Percentiles rank a stretch among this genome's conserved stretches.
phyloP scores from a whole-genome alignment of 2,888 invertebrate genomes.

The Crocallis elinguaria region DNA sequence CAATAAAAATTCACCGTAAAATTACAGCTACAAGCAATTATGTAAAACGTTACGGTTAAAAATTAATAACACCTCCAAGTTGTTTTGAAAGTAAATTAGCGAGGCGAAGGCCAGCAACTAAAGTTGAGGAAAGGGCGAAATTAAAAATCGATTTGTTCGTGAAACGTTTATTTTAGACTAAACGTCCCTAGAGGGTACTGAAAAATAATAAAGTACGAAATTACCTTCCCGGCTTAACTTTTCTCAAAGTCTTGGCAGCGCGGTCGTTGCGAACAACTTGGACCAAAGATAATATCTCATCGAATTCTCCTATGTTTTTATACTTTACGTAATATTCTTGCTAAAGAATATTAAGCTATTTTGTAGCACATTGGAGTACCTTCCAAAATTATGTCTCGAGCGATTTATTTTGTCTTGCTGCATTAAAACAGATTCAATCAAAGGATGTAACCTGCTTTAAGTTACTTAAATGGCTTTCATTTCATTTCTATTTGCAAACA shows the following conservation, averaged over 20 bases:
- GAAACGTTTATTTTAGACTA: slow-evolving; percentile 59
- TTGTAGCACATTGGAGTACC: slow-evolving; percentile 30
- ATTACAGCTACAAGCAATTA: slow-evolving; percentile 12
- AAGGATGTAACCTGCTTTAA: slow-evolving; percentile 8
- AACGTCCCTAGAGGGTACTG: slow-evolving; percentile 51
- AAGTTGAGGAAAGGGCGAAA: slow-evolving; percentile 36
- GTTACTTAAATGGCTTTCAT: slow-evolving; percentile 24
- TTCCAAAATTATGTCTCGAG: slow-evolving; percentile 10
- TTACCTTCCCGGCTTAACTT: slow-evolving; percentile 63
- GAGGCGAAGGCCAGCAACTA: slow-evolving; percentile 25
- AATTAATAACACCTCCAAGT: slow-evolving; percentile 24
- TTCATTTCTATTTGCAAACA: slow-evolving; percentile 26
- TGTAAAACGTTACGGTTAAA: slow-evolving; percentile 14
- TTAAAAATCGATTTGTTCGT: slow-evolving; percentile 56
- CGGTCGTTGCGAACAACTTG: slow-evolving; percentile 45
- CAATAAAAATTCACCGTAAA: neutral
- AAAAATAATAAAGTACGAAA: slow-evolving; percentile 69
- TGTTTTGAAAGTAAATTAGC: slow-evolving; percentile 32
- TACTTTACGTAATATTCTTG: slow-evolving; percentile 35
- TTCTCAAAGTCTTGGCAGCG: slow-evolving; percentile 50
- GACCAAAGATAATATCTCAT: slow-evolving; percentile 55
- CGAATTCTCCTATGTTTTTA: slow-evolving; percentile 32
- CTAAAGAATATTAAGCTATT: slow-evolving; percentile 41
- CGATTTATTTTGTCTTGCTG: slow-evolving; percentile 8
- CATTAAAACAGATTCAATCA: slow-evolving; percentile 16